phyloP scores from a whole-genome alignment of 37 sponge, comb jelly and placozoan species.

The Agelas oroides region DNA sequence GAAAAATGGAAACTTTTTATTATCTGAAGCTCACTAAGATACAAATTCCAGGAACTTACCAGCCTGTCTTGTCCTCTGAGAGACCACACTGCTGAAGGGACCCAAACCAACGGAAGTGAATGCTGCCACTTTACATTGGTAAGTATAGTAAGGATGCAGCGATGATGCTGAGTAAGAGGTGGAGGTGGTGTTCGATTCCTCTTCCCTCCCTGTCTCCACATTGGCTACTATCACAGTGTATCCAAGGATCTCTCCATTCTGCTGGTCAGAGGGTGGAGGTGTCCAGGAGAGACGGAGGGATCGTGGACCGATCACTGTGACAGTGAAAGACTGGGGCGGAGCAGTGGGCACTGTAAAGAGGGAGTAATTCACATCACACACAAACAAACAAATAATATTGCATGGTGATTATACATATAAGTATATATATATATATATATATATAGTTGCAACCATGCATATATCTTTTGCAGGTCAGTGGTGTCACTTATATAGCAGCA shows the following conservation, averaged over 20 bases:
- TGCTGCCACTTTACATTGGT: constrained; percentile 43
- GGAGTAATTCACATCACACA: too few species aligned
- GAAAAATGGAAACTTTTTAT: too few species aligned
- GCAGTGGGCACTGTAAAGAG: too few species aligned
- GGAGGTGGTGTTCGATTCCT: too few species aligned
- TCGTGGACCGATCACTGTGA: too few species aligned
- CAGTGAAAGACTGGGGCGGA: neutral
- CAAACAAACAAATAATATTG: too few species aligned
- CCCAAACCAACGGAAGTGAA: constrained; percentile 31
- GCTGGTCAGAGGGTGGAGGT: constrained; percentile 1
- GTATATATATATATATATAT: too few species aligned
- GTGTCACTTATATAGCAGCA: too few species aligned
- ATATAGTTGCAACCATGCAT: too few species aligned
- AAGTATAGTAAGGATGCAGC: constrained; percentile 55
- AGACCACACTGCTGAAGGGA: constrained; percentile 4
- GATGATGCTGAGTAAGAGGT: neutral
- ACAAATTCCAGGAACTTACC: neutral
- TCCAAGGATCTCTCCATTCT: constrained; percentile 30
- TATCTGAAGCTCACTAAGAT: too few species aligned
- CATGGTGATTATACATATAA: too few species aligned
- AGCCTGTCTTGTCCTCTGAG: constrained; percentile 3
- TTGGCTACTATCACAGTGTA: constrained; percentile 16
- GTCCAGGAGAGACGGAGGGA: constrained; percentile 26
- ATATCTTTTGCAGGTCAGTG: too few species aligned
- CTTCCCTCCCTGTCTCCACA: constrained; percentile 1